Evolutionary conservation across 2,797 vertebrate genomes (phyloP).

Genomic region (Characodon lateralis): DNA sequence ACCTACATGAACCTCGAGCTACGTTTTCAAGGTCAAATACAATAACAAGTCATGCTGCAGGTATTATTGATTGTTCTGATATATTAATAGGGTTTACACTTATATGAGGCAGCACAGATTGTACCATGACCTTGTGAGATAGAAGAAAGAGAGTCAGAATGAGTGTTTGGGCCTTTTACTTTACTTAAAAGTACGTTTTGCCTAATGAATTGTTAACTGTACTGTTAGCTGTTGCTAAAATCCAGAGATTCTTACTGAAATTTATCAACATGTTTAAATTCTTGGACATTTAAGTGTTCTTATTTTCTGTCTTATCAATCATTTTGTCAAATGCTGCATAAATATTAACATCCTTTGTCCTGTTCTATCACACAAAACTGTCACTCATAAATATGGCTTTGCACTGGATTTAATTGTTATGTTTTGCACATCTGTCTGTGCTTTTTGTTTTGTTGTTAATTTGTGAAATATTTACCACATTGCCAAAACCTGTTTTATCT

Average conservation of each 20-base stretch:
- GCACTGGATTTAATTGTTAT: background rate
- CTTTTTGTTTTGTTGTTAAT: background rate
- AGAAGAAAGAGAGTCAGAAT: background rate
- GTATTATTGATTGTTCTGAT: background rate
- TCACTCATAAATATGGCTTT: no score
- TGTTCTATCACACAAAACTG: no score
- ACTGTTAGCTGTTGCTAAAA: background rate
- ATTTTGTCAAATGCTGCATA: background rate
- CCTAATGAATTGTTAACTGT: background rate
- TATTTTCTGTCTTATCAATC: background rate
- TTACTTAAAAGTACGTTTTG: conserved; percentile 6
- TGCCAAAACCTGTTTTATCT: background rate
- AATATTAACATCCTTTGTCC: background rate
- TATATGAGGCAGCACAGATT: background rate
- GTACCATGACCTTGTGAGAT: conserved; percentile 19
- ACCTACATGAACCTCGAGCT: background rate
- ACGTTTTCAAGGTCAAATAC: background rate
- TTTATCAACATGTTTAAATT: background rate
- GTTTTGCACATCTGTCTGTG: background rate
- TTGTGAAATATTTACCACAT: background rate
- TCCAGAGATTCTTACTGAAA: background rate
- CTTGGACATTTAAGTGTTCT: background rate
- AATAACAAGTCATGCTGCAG: background rate
- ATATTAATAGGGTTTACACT: background rate
- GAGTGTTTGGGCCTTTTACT: conserved; percentile 22